phyloP scores from a whole-genome alignment of 2,113 vertebrate species.

The Aspiorhynchus laticeps region DNA sequence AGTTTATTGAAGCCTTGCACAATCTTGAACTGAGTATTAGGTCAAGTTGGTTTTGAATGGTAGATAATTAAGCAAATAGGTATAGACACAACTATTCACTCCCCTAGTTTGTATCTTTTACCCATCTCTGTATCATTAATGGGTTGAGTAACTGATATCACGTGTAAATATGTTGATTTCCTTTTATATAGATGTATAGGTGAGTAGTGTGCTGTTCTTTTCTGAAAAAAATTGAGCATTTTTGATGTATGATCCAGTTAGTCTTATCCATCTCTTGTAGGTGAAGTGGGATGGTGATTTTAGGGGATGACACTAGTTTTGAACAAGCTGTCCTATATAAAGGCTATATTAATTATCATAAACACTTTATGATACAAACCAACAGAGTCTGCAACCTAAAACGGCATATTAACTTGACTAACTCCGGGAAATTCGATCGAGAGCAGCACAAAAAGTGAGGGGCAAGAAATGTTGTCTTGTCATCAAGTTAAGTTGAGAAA shows the following conservation, averaged over 20 bases:
- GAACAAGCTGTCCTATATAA: slow-evolving; percentile 19
- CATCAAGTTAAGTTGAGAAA: neutral
- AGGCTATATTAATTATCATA: slow-evolving; percentile 2
- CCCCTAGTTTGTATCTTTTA: slow-evolving; percentile 55
- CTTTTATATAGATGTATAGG: slow-evolving; percentile 76
- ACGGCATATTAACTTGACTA: neutral
- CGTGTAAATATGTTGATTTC: slow-evolving; percentile 78
- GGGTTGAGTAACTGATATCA: slow-evolving; percentile 65
- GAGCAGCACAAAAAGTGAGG: neutral
- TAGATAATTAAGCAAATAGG: slow-evolving; percentile 59
- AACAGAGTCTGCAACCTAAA: neutral
- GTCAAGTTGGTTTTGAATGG: slow-evolving; percentile 48
- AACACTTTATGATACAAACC: neutral
- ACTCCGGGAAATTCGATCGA: neutral
- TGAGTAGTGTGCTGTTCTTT: slow-evolving; percentile 76
- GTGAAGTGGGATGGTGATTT: slow-evolving; percentile 22
- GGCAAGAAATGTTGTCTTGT: neutral
- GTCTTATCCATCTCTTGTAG: slow-evolving; percentile 42
- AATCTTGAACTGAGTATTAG: slow-evolving; percentile 42
- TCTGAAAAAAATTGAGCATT: slow-evolving; percentile 64
- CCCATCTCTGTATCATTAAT: slow-evolving; percentile 53
- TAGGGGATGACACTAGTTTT: slow-evolving; percentile 21
- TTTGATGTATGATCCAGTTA: slow-evolving; percentile 48
- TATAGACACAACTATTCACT: slow-evolving; percentile 49
- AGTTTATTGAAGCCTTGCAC: neutral